Conservation (phyloP, 2,113 vertebrate species). For the Balaeniceps rex region DNA sequence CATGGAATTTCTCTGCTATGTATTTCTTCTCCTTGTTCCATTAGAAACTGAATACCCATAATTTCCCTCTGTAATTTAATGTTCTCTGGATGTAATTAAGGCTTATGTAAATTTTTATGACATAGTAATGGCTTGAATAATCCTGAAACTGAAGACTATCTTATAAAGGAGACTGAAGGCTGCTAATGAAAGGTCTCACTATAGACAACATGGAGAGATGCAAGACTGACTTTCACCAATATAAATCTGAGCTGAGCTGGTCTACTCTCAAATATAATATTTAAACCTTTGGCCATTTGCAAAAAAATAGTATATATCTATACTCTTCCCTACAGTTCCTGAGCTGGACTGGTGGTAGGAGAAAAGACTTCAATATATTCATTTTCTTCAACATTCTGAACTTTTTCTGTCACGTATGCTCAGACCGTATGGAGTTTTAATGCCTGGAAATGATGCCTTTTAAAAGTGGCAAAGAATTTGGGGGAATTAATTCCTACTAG, state of each 20-base stretch:
- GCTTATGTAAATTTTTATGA: constrained; percentile 1
- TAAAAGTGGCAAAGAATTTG: not conserved
- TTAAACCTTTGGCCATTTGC: not conserved
- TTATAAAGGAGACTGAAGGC: not conserved
- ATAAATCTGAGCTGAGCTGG: not conserved
- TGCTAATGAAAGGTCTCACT: not conserved
- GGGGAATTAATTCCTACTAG: not conserved
- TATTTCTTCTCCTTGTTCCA: not conserved
- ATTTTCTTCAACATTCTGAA: not conserved
- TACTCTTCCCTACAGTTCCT: not conserved
- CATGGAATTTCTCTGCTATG: not conserved
- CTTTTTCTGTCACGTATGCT: not conserved
- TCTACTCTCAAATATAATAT: not conserved
- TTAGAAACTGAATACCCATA: not conserved
- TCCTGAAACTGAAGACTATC: not conserved
- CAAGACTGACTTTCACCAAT: not conserved
- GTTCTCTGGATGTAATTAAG: not conserved
- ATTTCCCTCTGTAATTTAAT: not conserved
- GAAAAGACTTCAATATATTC: not conserved
- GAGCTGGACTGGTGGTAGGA: not conserved
- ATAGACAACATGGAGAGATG: not conserved
- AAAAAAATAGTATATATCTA: not conserved
- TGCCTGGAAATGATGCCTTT: not conserved
- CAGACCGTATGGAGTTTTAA: not conserved
- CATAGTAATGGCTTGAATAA: not conserved